These are phyloP conservation scores for Epirrhoe tristata DNA, from an alignment of 2,888 invertebrate species.

Conservation along the genomic window DNA sequence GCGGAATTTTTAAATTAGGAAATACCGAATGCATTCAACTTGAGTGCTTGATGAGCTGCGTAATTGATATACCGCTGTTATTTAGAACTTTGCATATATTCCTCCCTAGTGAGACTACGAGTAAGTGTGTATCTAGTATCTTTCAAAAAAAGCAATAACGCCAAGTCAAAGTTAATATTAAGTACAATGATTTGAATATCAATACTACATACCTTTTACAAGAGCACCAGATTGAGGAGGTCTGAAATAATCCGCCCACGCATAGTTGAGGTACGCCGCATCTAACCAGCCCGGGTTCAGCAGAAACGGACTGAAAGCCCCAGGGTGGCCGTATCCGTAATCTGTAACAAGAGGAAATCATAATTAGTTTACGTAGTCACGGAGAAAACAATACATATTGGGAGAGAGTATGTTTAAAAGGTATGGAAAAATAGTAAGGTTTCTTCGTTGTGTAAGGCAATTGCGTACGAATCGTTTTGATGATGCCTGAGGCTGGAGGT, in stretches of 20 bases:
- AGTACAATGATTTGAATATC: slow-evolving; percentile 1
- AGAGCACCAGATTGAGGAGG: slow-evolving; percentile 78
- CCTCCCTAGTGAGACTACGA: neutral
- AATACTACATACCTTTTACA: slow-evolving; percentile 83
- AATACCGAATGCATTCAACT: slow-evolving; percentile 64
- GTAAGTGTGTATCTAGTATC: neutral
- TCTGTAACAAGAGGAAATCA: slow-evolving; percentile 81
- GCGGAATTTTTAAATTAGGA: slow-evolving; percentile 83
- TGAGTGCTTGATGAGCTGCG: slow-evolving; percentile 14
- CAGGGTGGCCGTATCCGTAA: slow-evolving; percentile 92
- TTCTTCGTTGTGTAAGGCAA: slow-evolving; percentile 21
- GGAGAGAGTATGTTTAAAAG: neutral
- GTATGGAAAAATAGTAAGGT: neutral
- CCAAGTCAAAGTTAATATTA: too few species aligned
- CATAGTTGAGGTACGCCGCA: slow-evolving; percentile 92
- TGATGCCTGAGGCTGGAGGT: slow-evolving; percentile 56
- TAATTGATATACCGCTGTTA: slow-evolving; percentile 46
- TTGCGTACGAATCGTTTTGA: slow-evolving; percentile 53
- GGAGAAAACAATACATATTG: neutral
- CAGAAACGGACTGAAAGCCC: slow-evolving; percentile 91
- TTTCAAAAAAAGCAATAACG: too few species aligned
- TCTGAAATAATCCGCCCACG: slow-evolving; percentile 90
- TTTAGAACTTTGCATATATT: slow-evolving; percentile 38
- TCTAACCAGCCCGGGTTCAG: slow-evolving; percentile 94
- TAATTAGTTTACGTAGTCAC: slow-evolving; percentile 29